Base-by-base conservation (phyloP, 2,797 vertebrate genomes). In the Gymnopithys bicolor region DNA sequence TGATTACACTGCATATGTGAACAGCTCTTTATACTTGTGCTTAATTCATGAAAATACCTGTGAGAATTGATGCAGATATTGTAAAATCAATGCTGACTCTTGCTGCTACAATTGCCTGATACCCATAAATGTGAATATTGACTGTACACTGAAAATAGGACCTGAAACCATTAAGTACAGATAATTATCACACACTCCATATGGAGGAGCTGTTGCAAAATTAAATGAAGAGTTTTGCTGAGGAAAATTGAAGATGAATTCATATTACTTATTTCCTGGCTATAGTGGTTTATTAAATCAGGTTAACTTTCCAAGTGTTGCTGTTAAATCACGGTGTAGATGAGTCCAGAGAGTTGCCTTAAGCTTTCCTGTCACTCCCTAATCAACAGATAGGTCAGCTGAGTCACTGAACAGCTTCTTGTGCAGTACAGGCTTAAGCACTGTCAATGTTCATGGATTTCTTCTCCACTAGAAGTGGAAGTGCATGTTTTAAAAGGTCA, bases 61-160 rank as follows among this genome's bases (percentile, higher is more conserved):
- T 58, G 51, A 74, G 60, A 82, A 76, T 87, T 89, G 43, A 2
- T 77, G 46, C 25, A 58, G 32, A 18, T 71, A 49, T 11, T 93
- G 66, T 25, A 86, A 94, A 97, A 91, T 94, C 95, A 84, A 53
- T 96, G 74, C 85, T 87, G 80, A 7, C 49, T 90, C 60, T 64
- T 82, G 67, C 41, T 71, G 9, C 41, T 68, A 33, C 59, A 63
- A 19, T 62, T 92, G 63, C 43, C n/a, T 94, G 60, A 70, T 82
- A 45, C 43, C 13, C 32, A 48, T 66, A 74, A 84, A 76, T 64
- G 63, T 89, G 56, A 53, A 21, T 94, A 84, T 96, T 93, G 91
- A 82, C 74, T 59, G 24, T 53, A 11, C 13, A 11, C 59, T 91
- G 77, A 63, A 76, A 70, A 68, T 19, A 64, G 46, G 41, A 8